Evolutionary conservation across 2,113 vertebrate genomes (phyloP), one percentile per base, ranked within the genome.

Genomic region (Octodon degus): DNA sequence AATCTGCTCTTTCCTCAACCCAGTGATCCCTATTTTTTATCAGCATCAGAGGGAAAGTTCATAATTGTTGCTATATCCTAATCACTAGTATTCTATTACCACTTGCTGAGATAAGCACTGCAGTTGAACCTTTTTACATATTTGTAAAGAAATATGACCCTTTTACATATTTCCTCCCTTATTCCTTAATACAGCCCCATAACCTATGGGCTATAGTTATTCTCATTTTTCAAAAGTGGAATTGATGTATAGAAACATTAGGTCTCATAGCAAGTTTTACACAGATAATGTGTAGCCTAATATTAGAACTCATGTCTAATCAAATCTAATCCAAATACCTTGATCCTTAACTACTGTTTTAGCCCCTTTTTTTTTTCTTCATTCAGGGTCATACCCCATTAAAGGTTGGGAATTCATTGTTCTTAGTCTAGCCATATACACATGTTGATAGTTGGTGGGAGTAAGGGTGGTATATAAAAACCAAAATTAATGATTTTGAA

Each of bases 261-360:
- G 55, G 34, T 96, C 37, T 94, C 74, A 85, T 87, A 9, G 50
- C 30, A 94, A 70, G 53, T 58, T 85, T 96, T 84, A 94, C 53
- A 94, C n/a, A 89, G 34, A 19, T 92, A 92, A 94, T 92, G 11
- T 79, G 20, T 80, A 7, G 55, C 19, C 9, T 47, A 94, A 58
- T 68, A 86, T 80, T 96, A 53, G 72, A 95, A 96, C 68, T 96
- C 43, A 90, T 58, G 65, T 89, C 76, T 84, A 94, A 92, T 85
- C 43, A 92, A 58, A 72, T 89, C 80, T 81, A 94, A 92, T 84
- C 53, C 55, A 94, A 95, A 96, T 30, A 60, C n/a, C 7, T 34
- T n/a, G 20, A 88, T 82, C 60, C 76, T 90, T 89, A 93, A 90
- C 74, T n/a, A 53, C 37, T 74, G 16, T 84, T 91, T 84, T 55